phyloP scores from a whole-genome alignment of 2,888 invertebrate genomes.

The Muscina levida region DNA sequence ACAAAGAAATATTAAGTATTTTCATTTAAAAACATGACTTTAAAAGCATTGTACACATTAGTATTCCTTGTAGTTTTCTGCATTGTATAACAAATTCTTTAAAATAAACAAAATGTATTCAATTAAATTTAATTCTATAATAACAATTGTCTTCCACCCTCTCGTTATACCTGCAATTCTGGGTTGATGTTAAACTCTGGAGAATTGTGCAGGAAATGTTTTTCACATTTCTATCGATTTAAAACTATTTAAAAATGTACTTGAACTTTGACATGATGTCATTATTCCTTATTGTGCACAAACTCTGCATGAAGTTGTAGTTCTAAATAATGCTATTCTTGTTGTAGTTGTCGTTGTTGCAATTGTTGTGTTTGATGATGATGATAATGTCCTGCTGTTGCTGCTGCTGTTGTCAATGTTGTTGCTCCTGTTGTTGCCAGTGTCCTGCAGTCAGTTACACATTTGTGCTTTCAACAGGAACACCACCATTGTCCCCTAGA shows the following conservation, averaged over 20 bases:
- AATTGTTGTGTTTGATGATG: background rate
- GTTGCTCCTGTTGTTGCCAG: background rate
- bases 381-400: background rate
- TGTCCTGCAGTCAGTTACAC: slow-evolving; percentile 17
- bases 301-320: slow-evolving; percentile 35
- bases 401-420: background rate
- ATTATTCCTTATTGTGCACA: slow-evolving; percentile 50
- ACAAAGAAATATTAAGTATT: too few relatives aligned
- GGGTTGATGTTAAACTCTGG: background rate
- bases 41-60: too few relatives aligned
- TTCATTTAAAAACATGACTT: too few relatives aligned
- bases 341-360: background rate
- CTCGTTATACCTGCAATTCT: background rate
- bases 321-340: slow-evolving; percentile 35
- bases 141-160: background rate
- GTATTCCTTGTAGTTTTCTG: too few relatives aligned
- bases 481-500: too few relatives aligned
- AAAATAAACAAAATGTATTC: background rate
- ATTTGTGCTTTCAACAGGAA: slow-evolving; percentile 52
- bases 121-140: background rate
- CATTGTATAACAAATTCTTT: background rate
- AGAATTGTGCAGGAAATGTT: background rate
- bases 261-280: slow-evolving; percentile 40
- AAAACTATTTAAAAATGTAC: slow-evolving; percentile 29
- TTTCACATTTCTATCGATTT: slow-evolving; percentile 11